Percentiles rank a stretch among this genome's conserved stretches.
Evolutionary conservation across 2,888 invertebrate genomes (phyloP).

Genomic region (Acronicta alni): DNA sequence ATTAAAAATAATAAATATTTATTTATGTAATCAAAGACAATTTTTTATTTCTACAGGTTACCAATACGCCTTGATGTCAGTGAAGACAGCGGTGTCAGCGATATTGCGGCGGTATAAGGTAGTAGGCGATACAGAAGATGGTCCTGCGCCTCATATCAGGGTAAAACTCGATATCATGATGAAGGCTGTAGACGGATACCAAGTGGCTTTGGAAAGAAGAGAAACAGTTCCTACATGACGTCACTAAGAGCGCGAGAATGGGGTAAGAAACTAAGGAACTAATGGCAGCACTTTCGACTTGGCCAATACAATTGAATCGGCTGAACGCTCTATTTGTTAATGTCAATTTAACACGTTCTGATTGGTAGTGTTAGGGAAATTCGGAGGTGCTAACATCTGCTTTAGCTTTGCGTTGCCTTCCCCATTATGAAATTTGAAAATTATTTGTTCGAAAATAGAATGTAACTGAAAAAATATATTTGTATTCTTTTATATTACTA

Average conservation of each 20-base stretch:
- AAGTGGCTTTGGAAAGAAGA: conserved; percentile 70
- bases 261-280: no score
- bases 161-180: conserved; percentile 82
- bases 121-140: conserved; percentile 66
- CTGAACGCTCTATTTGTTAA: no score
- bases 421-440: no score
- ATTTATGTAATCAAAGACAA: no score
- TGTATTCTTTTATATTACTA: conserved; percentile 16
- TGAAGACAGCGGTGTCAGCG: conserved; percentile 73
- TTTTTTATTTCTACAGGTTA: conserved; percentile 69
- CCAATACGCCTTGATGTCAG: conserved; percentile 83
- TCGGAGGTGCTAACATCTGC: no score
- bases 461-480: conserved; percentile 10
- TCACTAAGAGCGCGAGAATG: conserved; percentile 8
- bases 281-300: no score
- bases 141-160: conserved; percentile 71
- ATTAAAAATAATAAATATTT: no score
- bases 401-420: no score
- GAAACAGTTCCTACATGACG: conserved; percentile 23
- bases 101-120: conserved; percentile 72
- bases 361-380: no score
- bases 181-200: conserved; percentile 79
- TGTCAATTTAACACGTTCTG: no score
- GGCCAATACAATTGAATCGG: no score
- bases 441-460: no score